Evolutionary conservation across 2,113 vertebrate species (phyloP).

Genomic region (Psittacula cyanocephala): DNA sequence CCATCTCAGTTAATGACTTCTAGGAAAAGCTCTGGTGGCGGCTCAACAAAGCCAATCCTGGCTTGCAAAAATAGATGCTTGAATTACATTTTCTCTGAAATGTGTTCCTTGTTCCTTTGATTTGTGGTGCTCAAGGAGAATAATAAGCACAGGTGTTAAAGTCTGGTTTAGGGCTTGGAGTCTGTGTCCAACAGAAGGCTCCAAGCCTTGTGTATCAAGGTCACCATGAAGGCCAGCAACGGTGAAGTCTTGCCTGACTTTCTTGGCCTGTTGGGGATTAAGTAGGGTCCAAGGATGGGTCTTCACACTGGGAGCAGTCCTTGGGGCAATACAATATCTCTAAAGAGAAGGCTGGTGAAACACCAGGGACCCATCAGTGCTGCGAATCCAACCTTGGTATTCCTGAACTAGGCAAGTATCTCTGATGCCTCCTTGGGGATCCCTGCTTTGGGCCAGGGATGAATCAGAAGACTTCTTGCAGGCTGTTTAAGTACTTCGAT

Average conservation of each 20-base stretch:
- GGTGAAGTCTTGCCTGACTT: not conserved
- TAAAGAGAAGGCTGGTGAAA: not conserved
- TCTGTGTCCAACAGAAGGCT: not conserved
- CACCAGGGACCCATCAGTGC: not conserved
- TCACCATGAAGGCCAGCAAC: not conserved
- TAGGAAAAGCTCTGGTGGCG: not conserved
- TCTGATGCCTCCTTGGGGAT: fast-evolving
- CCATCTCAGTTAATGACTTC: not conserved
- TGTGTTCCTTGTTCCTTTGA: not conserved
- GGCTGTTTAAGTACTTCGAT: not conserved
- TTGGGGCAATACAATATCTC: not conserved
- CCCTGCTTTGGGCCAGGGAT: not conserved
- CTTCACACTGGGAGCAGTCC: not conserved
- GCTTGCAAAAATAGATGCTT: not conserved
- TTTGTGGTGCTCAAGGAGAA: not conserved
- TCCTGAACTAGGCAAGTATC: not conserved
- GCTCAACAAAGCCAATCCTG: not conserved
- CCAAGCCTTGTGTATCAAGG: not conserved
- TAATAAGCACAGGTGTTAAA: not conserved
- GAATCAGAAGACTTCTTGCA: not conserved
- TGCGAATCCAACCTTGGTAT: not conserved
- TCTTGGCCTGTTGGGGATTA: not conserved
- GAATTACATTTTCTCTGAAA: not conserved
- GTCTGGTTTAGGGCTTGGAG: not conserved
- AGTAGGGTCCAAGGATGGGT: not conserved